Conservation (phyloP, 2,888 invertebrate species). For the Blastobasis lacticolella region DNA sequence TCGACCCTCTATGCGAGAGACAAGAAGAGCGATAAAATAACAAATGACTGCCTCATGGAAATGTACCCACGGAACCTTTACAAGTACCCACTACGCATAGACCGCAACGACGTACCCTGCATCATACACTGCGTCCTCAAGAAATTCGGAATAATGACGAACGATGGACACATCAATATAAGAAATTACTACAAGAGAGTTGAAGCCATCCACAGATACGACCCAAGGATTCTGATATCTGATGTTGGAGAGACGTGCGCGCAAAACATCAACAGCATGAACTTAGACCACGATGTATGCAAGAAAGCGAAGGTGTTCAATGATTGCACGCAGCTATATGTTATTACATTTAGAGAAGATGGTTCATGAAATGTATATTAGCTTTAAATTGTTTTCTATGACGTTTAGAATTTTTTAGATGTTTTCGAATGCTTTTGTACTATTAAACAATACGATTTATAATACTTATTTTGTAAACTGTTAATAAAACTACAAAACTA, state of each 20-base stretch:
- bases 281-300: conserved; percentile 60
- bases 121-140: conserved; percentile 64
- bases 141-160: conserved; percentile 65
- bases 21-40: conserved; percentile 50
- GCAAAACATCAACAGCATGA: conserved; percentile 61
- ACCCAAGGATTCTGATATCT: conserved; percentile 60
- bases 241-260: conserved; percentile 66
- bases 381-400: conserved; percentile 5
- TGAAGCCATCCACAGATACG: conserved; percentile 59
- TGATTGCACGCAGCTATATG: conserved; percentile 63
- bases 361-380: not conserved
- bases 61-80: conserved; percentile 63
- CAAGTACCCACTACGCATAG: conserved; percentile 54
- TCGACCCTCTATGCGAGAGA: conserved; percentile 60
- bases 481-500: too few relatives aligned
- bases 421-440: not conserved
- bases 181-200: conserved; percentile 60
- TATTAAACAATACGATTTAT: too few relatives aligned
- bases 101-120: conserved; percentile 60
- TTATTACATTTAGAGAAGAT: conserved; percentile 39
- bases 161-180: conserved; percentile 57
- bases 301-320: conserved; percentile 67
- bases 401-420: conserved; percentile 2
- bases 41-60: conserved; percentile 52
- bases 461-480: too few relatives aligned